Conservation (phyloP, 2,888 invertebrate genomes). For the Eupithecia subfuscata region DNA sequence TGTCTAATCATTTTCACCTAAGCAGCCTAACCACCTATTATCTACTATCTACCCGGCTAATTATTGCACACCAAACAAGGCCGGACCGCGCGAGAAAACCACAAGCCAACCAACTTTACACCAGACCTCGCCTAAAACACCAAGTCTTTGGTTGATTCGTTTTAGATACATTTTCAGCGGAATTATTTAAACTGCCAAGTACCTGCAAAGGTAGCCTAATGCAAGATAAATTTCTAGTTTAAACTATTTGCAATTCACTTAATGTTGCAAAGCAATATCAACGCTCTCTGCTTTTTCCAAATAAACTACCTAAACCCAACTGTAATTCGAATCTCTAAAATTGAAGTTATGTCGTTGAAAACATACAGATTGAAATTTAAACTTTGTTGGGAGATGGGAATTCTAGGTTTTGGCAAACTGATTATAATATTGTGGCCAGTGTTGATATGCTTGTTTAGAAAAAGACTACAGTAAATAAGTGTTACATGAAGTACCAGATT, state of each 20-base stretch:
- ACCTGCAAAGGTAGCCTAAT: background rate
- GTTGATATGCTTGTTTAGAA: too few relatives aligned
- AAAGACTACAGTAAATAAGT: too few relatives aligned
- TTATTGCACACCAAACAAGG: background rate
- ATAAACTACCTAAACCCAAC: slow-evolving; percentile 23
- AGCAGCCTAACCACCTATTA: background rate
- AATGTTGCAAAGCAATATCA: background rate
- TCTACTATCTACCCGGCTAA: background rate
- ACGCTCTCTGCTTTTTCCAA: slow-evolving; percentile 10
- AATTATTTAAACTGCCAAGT: background rate
- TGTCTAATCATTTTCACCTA: background rate
- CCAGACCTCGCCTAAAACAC: background rate
- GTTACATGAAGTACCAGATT: too few relatives aligned
- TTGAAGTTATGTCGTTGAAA: slow-evolving; percentile 24
- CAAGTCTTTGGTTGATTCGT: background rate
- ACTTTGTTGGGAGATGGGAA: background rate
- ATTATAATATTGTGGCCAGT: background rate
- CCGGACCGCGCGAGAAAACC: background rate
- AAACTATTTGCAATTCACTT: background rate
- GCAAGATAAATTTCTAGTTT: background rate
- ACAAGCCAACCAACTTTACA: background rate
- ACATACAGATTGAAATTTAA: slow-evolving; percentile 19
- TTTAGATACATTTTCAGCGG: background rate
- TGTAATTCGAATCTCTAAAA: slow-evolving; percentile 25
- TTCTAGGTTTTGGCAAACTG: background rate